Percentiles rank a stretch among this genome's conserved stretches.
Conservation (phyloP, 2,113 vertebrate species). For the Morone chrysops region DNA sequence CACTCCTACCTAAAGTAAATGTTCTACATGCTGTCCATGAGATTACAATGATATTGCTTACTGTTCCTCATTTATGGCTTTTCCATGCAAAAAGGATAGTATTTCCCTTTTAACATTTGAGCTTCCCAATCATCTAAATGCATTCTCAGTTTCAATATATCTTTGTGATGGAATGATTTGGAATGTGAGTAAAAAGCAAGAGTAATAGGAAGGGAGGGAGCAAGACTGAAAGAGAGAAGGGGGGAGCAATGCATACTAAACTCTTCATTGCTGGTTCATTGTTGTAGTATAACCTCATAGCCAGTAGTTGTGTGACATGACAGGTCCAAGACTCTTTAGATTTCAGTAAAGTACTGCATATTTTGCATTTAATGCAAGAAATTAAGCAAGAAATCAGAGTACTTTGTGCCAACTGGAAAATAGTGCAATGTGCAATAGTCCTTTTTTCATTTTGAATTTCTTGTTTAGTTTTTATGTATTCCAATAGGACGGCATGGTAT, state of each 20-base stretch:
- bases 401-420: too few species aligned
- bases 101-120: slow-evolving; percentile 42
- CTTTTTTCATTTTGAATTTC: too few species aligned
- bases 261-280: slow-evolving; percentile 12
- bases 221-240: slow-evolving; percentile 20
- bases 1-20: slow-evolving; percentile 32
- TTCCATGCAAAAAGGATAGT: neutral
- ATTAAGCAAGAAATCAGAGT: too few species aligned
- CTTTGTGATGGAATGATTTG: slow-evolving; percentile 49
- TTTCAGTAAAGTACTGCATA: neutral
- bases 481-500: too few species aligned
- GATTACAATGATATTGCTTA: slow-evolving; percentile 58
- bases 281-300: neutral
- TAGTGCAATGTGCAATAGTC: too few species aligned
- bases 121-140: slow-evolving; percentile 65
- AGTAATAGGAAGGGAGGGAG: slow-evolving; percentile 12
- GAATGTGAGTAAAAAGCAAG: slow-evolving; percentile 37
- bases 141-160: slow-evolving; percentile 61
- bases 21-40: slow-evolving; percentile 24
- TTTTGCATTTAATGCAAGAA: neutral
- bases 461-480: too few species aligned
- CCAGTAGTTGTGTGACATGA: neutral
- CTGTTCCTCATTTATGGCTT: slow-evolving; percentile 31
- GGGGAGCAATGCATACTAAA: slow-evolving; percentile 14
- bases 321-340: neutral